These are phyloP conservation scores for Corythaixoides concolor DNA, from an alignment of 2,113 vertebrate species.

Conservation along the genomic window DNA sequence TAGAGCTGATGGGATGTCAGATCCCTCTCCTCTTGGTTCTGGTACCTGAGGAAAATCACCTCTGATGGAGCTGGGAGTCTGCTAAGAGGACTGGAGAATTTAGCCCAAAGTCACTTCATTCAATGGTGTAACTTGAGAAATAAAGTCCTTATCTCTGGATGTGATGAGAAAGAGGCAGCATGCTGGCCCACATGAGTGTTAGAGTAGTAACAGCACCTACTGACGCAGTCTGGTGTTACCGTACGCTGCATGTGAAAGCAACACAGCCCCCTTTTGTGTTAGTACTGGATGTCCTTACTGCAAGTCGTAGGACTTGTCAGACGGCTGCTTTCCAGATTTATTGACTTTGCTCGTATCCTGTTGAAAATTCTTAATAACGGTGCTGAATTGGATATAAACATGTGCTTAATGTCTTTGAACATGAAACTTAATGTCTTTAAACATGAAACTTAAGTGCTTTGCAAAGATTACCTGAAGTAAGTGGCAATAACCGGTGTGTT, in stretches of 20 bases:
- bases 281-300: not conserved
- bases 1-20: not conserved
- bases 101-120: not conserved
- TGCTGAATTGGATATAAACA: constrained; percentile 47
- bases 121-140: not conserved
- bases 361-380: constrained; percentile 59
- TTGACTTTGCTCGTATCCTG: constrained; percentile 46
- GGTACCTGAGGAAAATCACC: not conserved
- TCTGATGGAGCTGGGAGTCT: not conserved
- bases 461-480: constrained; percentile 23
- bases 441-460: constrained; percentile 9
- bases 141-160: not conserved
- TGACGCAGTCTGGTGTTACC: not conserved
- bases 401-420: constrained; percentile 36
- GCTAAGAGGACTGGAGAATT: not conserved
- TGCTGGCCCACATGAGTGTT: not conserved
- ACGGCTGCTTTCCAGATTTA: constrained; percentile 40
- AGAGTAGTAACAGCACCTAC: not conserved
- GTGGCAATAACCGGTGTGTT: not conserved
- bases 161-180: not conserved
- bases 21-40: not conserved
- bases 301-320: constrained; percentile 17
- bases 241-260: not conserved
- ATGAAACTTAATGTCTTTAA: constrained; percentile 23
- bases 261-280: not conserved